Conservation (phyloP, 2,113 vertebrate genomes). For the Melanotaenia duboulayi region DNA sequence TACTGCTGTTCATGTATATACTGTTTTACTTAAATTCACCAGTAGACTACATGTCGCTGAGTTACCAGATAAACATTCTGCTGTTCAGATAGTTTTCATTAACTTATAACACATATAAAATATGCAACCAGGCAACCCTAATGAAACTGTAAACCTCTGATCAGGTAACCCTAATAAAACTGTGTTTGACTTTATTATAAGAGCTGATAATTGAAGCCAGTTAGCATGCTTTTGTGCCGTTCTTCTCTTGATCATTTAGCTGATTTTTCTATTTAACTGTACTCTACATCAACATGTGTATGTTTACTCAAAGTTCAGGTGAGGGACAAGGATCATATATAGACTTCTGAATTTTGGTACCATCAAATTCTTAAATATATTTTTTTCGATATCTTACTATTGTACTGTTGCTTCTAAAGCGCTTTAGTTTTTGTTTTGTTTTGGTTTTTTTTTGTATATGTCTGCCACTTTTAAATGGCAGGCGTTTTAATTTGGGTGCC, state of each 20-base stretch:
- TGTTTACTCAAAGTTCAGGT: slow-evolving; percentile 46
- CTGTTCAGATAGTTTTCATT: slow-evolving; percentile 19
- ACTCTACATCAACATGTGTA: slow-evolving; percentile 61
- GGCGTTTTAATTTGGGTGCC: slow-evolving; percentile 48
- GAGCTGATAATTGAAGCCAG: slow-evolving; percentile 65
- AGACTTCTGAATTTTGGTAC: slow-evolving; percentile 49
- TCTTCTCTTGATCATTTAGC: slow-evolving; percentile 63
- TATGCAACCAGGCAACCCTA: slow-evolving; percentile 67
- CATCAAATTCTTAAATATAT: slow-evolving; percentile 33
- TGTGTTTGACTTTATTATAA: slow-evolving; percentile 57
- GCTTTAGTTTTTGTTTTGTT: slow-evolving; percentile 32
- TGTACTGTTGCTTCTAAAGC: slow-evolving; percentile 74
- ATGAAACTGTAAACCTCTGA: slow-evolving; percentile 56
- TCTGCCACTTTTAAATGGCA: slow-evolving; percentile 43
- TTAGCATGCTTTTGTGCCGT: slow-evolving; percentile 76
- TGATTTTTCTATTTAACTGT: slow-evolving; percentile 69
- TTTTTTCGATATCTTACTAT: slow-evolving; percentile 32
- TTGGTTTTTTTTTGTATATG: slow-evolving; percentile 51
- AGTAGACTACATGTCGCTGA: neutral
- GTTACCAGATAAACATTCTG: neutral
- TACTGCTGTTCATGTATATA: slow-evolving; percentile 65
- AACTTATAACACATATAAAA: slow-evolving; percentile 35
- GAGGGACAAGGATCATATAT: slow-evolving; percentile 29
- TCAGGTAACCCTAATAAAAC: slow-evolving; percentile 67
- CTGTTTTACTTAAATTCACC: slow-evolving; percentile 40